Percentiles rank a stretch among this genome's conserved stretches.
Evolutionary conservation across 2,797 vertebrate genomes (phyloP).

Genomic region (Gymnopithys bicolor): DNA sequence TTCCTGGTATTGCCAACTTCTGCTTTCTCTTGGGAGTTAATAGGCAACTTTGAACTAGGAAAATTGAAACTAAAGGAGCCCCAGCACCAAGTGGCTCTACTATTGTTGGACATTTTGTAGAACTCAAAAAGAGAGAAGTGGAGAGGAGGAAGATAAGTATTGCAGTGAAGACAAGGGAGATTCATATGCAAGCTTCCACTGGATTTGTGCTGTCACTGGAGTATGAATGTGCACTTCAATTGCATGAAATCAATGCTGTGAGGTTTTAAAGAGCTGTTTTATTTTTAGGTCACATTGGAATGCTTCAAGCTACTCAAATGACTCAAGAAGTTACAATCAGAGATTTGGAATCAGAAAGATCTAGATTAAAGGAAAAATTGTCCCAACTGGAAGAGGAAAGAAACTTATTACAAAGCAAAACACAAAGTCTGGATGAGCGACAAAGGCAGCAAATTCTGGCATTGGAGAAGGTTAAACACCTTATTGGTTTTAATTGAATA

Average conservation of each 20-base stretch:
- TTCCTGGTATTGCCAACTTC: background rate
- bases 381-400: slow-evolving; percentile 92
- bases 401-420: slow-evolving; percentile 88
- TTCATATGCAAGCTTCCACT: background rate
- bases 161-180: background rate
- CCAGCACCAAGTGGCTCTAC: background rate
- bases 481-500: background rate
- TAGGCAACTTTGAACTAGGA: background rate
- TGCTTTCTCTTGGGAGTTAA: background rate
- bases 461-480: slow-evolving; percentile 88
- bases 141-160: background rate
- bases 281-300: slow-evolving; percentile 93
- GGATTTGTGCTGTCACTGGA: background rate
- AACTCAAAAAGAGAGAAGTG: background rate
- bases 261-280: slow-evolving; percentile 50
- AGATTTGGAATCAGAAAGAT: slow-evolving; percentile 96
- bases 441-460: slow-evolving; percentile 92
- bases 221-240: background rate
- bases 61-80: background rate
- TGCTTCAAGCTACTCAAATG: slow-evolving; percentile 97
- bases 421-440: slow-evolving; percentile 89
- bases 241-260: background rate
- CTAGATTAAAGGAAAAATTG: slow-evolving; percentile 91
- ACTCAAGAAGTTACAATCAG: slow-evolving; percentile 96
- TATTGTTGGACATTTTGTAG: background rate